Base-by-base conservation (phyloP, 2,888 invertebrate genomes). In the Andrena haemorrhoa region DNA sequence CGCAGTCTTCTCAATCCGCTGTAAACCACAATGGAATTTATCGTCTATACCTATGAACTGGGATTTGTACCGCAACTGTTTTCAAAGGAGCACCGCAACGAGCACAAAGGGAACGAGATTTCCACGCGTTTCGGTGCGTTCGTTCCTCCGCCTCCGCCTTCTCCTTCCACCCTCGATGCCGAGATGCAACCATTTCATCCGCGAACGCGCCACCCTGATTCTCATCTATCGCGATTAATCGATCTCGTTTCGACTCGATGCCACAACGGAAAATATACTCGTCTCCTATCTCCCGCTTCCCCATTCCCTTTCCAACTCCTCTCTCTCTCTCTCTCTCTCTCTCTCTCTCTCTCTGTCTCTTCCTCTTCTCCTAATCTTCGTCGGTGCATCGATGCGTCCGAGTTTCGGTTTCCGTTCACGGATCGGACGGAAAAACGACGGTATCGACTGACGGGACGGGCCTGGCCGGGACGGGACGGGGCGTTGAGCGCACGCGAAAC, bases 31-130 rank as follows among this genome's bases (percentile, higher is more conserved):
- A 75, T 75, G 83, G 82, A 83, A 82, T 83, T 83, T 78, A 83
- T 83, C 83, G 82, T 71, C 82, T 75, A 78, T 78, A 82, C 41
- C 68, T 65, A 71, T 71, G 70, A 29, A 26, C 75, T 29, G 74
- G 83, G 77, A 78, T 82, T 82, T 78, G 71, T 71, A 83, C 78
- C 78, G 82, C 80, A 71, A 78, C 78, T 74, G 78, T 82, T 78
- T 83, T 83, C 82, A 82, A 78, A 78, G 78, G 78, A 83, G 61
- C 68, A 82, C 82, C 82, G 82, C 82, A 83, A 71, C 82, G 56
- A 61, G 81, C 63, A 65, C 69, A 76, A 73, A 81, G 82, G 82
- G 76, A 83, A 58, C 75, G 35, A 73, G 76, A 83, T 83, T 81
- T 83, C 81, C 65, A 81, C 72, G 81, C 58, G 66, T 79, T 58